These are phyloP conservation scores for Pectinophora gossypiella DNA, from an alignment of 1,140 invertebrate species.

Conservation along the genomic window DNA sequence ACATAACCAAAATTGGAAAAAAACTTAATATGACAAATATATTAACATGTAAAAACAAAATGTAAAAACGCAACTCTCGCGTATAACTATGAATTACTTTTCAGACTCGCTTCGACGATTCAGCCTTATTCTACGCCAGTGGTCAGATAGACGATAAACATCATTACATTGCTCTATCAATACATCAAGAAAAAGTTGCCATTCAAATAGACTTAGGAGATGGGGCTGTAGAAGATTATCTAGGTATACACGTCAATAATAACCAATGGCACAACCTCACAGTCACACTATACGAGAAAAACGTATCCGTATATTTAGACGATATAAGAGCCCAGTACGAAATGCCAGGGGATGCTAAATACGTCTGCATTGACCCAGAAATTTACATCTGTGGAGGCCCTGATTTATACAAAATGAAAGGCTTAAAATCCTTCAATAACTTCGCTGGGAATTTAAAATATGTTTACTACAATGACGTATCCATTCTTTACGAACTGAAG, in stretches of 20 bases:
- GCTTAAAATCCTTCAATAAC: constrained; percentile 84
- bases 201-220: constrained; percentile 91
- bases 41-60: no score
- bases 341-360: constrained; percentile 82
- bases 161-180: constrained; percentile 89
- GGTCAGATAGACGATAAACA: constrained; percentile 87
- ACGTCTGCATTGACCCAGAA: constrained; percentile 94
- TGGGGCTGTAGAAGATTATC: constrained; percentile 80
- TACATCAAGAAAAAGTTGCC: constrained; percentile 85
- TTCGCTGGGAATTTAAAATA: constrained; percentile 92
- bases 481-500: constrained; percentile 91
- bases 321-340: constrained; percentile 80
- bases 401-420: constrained; percentile 85
- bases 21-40: no score
- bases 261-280: constrained; percentile 94
- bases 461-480: constrained; percentile 94
- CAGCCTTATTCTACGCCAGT: constrained; percentile 90
- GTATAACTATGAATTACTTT: constrained; percentile 26
- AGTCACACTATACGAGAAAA: constrained; percentile 85
- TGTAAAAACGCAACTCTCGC: no score
- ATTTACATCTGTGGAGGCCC: constrained; percentile 93
- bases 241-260: constrained; percentile 82
- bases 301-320: constrained; percentile 85
- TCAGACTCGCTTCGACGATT: constrained; percentile 90
- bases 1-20: no score